Conservation (phyloP, 1,140 invertebrate species). For the Zaprionus gabonicus region DNA sequence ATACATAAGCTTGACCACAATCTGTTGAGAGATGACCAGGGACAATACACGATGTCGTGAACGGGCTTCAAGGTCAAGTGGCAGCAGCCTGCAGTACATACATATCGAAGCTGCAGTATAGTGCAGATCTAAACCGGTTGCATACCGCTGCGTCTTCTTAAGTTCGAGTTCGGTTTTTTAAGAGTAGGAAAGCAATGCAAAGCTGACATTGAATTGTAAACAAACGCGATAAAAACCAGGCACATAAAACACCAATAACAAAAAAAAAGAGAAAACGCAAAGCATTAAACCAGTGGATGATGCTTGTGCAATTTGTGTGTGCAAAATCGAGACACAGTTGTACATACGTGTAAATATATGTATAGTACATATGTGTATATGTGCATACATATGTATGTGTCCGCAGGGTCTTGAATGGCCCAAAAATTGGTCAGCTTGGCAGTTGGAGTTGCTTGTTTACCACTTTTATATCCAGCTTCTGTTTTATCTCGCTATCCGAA, state of each 20-base stretch:
- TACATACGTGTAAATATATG: slow-evolving; percentile 1
- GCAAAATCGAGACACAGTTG: slow-evolving; percentile 1
- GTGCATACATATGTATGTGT: slow-evolving; percentile 28
- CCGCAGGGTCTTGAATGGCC: slow-evolving; percentile 19
- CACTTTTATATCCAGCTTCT: slow-evolving; percentile 50
- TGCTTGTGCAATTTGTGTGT: slow-evolving; percentile 50
- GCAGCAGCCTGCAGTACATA: slow-evolving; percentile 36
- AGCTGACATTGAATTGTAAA: slow-evolving; percentile 77
- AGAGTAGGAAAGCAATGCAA: slow-evolving; percentile 38
- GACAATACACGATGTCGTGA: slow-evolving; percentile 30
- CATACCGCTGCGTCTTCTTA: slow-evolving; percentile 21
- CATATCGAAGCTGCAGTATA: slow-evolving; percentile 45
- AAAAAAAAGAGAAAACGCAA: slow-evolving; percentile 28
- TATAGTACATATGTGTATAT: slow-evolving; percentile 28
- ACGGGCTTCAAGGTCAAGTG: slow-evolving; percentile 42
- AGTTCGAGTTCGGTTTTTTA: slow-evolving; percentile 43
- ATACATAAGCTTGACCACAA: slow-evolving; percentile 52
- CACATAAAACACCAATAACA: slow-evolving; percentile 27
- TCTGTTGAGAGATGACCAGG: slow-evolving; percentile 25
- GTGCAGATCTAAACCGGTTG: slow-evolving; percentile 57
- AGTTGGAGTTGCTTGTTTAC: slow-evolving; percentile 50
- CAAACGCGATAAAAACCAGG: slow-evolving; percentile 51
- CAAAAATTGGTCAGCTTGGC: slow-evolving; percentile 35
- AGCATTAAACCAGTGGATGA: slow-evolving; percentile 48
- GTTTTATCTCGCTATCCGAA: slow-evolving; percentile 25